Percentiles rank a stretch among this genome's conserved stretches.
phyloP scores from a whole-genome alignment of 2,888 invertebrate species.

The Lycaena phlaeas region DNA sequence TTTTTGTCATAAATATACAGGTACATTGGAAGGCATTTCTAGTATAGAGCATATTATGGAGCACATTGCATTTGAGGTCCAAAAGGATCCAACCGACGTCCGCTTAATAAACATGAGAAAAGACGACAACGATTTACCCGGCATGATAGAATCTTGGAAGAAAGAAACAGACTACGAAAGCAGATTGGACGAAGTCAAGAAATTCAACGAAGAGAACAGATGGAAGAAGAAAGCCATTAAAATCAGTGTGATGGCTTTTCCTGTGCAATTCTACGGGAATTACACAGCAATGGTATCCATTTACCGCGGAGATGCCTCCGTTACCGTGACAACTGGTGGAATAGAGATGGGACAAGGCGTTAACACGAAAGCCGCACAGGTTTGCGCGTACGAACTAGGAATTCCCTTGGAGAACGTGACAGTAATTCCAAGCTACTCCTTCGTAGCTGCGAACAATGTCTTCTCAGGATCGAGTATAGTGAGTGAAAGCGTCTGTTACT shows the following conservation, averaged over 20 bases:
- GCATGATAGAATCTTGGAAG: conserved; percentile 62
- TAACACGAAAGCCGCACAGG: conserved; percentile 85
- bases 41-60: conserved; percentile 79
- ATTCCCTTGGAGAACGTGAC: conserved; percentile 76
- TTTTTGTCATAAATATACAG: too few relatives aligned
- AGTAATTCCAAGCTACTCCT: conserved; percentile 73
- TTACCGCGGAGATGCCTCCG: conserved; percentile 79
- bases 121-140: conserved; percentile 51
- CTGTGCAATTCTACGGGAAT: conserved; percentile 66
- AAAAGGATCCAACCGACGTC: conserved; percentile 74
- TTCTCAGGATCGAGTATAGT: conserved; percentile 79
- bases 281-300: conserved; percentile 76
- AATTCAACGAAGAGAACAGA: conserved; percentile 77
- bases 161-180: conserved; percentile 64
- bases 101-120: conserved; percentile 68
- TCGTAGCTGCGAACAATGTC: conserved; percentile 74
- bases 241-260: conserved; percentile 78
- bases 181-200: conserved; percentile 57
- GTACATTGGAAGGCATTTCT: conserved; percentile 73
- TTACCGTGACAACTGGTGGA: conserved; percentile 79
- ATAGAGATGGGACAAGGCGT: conserved; percentile 86
- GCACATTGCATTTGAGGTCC: conserved; percentile 71
- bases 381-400: conserved; percentile 80
- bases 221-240: conserved; percentile 83
- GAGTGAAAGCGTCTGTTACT: conserved; percentile 74